A percentile compares a stretch with the other conserved stretches of the same genome.
These are phyloP conservation scores for Camelus dromedarius DNA, from an alignment of 2,113 vertebrate species.

Conservation along the genomic window DNA sequence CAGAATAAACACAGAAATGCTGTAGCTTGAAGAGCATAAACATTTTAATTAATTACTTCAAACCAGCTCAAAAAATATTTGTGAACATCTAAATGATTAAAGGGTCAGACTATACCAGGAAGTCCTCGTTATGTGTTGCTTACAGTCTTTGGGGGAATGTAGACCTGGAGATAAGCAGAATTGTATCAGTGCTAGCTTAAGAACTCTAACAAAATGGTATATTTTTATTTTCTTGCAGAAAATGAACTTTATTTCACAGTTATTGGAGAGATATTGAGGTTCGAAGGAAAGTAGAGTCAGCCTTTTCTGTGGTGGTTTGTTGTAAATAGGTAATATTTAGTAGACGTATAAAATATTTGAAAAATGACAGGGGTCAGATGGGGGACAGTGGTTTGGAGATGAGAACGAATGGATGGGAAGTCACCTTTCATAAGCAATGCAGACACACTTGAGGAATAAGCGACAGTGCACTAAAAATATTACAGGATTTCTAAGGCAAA, in stretches of 20 bases:
- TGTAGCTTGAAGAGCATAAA: neutral
- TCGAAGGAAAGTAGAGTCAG: neutral
- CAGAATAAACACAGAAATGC: neutral
- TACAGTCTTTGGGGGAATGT: neutral
- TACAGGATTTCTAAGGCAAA: neutral
- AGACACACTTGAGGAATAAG: neutral
- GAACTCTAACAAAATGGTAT: neutral
- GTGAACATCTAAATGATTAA: neutral
- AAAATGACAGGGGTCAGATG: neutral
- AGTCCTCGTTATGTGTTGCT: neutral
- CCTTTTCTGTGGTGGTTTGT: neutral
- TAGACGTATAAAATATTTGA: neutral
- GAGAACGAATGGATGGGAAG: neutral
- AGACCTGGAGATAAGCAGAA: neutral
- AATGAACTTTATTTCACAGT: neutral
- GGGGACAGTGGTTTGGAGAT: neutral
- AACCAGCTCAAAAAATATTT: neutral
- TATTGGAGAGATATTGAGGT: neutral
- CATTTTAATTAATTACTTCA: conserved; percentile 5
- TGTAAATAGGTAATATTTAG: neutral
- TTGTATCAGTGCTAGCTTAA: neutral
- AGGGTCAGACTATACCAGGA: neutral
- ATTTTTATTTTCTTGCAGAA: neutral
- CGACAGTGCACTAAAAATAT: neutral
- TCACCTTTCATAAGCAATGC: neutral